These are phyloP conservation scores for Melipona quadrifasciata DNA, from an alignment of 1,140 invertebrate species.

Conservation along the genomic window DNA sequence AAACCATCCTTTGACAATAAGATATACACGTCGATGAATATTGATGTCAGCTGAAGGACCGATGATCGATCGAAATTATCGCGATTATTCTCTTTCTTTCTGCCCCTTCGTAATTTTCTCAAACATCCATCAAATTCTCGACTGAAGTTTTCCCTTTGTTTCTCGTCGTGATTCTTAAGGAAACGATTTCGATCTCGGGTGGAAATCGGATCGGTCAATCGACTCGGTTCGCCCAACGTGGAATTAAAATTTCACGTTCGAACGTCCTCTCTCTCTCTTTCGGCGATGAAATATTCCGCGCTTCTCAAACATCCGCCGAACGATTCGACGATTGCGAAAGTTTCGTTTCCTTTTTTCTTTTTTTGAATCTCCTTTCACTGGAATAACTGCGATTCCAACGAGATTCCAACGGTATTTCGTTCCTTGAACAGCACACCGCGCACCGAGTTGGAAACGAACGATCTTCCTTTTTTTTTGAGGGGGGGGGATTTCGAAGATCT, in stretches of 20 bases:
- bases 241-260: conserved; percentile 34
- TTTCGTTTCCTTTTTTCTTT: not conserved
- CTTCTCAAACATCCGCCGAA: not conserved
- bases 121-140: not conserved
- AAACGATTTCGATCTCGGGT: not conserved
- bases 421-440: not conserved
- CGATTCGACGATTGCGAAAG: not conserved
- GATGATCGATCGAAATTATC: not conserved
- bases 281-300: conserved; percentile 16
- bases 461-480: not conserved
- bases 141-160: not conserved
- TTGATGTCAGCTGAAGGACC: not conserved
- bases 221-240: not conserved
- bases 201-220: not conserved
- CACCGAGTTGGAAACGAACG: too few species aligned
- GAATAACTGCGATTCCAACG: not conserved
- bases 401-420: not conserved
- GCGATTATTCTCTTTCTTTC: too few species aligned
- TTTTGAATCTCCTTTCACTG: not conserved
- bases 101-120: not conserved
- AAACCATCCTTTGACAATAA: not conserved
- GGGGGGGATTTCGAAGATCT: too few species aligned
- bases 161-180: too few species aligned
- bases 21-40: not conserved
- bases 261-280: not conserved